phyloP scores from a whole-genome alignment of 1,140 invertebrate species.

The Ganaspis sp. region DNA sequence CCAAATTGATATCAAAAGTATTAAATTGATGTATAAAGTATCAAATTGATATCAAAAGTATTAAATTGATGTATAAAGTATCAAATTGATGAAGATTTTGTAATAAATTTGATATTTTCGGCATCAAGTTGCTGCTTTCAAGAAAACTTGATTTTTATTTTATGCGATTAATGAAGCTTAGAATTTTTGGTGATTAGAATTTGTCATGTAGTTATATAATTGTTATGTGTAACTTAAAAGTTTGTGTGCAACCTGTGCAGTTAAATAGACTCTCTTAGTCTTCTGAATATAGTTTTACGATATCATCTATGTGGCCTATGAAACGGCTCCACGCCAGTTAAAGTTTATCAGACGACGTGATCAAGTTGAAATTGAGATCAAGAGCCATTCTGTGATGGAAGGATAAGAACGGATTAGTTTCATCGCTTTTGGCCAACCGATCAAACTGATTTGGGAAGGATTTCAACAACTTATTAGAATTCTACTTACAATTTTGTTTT shows the following conservation, averaged over 20 bases:
- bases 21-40: no score
- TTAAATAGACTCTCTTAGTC: neutral
- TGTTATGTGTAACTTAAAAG: no score
- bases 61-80: no score
- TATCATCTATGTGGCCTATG: slow-evolving; percentile 23
- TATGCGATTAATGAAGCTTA: no score
- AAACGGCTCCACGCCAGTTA: slow-evolving; percentile 16
- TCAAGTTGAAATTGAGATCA: slow-evolving; percentile 28
- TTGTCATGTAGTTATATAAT: no score
- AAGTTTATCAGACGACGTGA: slow-evolving; percentile 19
- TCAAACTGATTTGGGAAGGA: neutral
- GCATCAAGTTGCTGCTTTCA: no score
- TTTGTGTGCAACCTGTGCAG: neutral
- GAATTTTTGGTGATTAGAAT: no score
- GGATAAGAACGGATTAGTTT: slow-evolving; percentile 21
- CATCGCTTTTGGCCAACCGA: slow-evolving; percentile 15
- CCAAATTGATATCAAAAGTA: no score
- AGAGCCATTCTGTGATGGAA: slow-evolving; percentile 24
- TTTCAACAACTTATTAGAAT: slow-evolving; percentile 3
- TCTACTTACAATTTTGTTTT: neutral
- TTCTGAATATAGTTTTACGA: slow-evolving; percentile 11
- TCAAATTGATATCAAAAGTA: no score
- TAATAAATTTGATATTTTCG: no score
- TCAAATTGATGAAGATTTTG: no score
- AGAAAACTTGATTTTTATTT: no score